Conservation (phyloP, 2,797 vertebrate species). For the Gadopsis marmoratus region DNA sequence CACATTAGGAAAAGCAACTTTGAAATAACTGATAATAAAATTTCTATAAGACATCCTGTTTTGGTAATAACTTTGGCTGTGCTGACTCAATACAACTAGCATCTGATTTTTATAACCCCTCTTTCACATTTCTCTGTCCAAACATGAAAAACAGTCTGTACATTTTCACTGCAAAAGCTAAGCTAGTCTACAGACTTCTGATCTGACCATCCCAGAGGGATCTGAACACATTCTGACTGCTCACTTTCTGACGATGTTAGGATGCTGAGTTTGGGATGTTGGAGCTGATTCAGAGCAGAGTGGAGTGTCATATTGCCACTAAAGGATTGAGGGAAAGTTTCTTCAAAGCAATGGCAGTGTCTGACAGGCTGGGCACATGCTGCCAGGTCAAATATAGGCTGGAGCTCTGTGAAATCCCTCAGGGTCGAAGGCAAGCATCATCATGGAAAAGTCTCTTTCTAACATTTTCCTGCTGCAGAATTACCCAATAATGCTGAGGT, state of each 20-base stretch:
- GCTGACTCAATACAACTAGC: background rate
- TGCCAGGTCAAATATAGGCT: constrained; percentile 77
- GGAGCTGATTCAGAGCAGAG: constrained; percentile 48
- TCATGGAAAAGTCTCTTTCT: constrained; percentile 42
- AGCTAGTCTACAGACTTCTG: constrained; percentile 13
- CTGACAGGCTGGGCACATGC: constrained; percentile 67
- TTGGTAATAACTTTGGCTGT: background rate
- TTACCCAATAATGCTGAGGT: constrained; percentile 15
- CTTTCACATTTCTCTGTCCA: constrained; percentile 1
- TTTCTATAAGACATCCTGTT: constrained; percentile 15
- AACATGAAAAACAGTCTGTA: constrained; percentile 1
- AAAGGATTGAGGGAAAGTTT: constrained; percentile 58
- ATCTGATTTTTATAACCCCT: background rate
- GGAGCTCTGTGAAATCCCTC: constrained; percentile 60
- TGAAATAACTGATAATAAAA: background rate
- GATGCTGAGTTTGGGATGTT: constrained; percentile 39
- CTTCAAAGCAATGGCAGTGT: constrained; percentile 59
- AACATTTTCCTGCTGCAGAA: constrained; percentile 24
- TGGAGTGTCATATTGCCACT: constrained; percentile 49
- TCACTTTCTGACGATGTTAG: constrained; percentile 32
- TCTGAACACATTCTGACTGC: constrained; percentile 38
- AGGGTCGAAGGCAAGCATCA: constrained; percentile 37
- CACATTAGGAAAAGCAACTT: background rate
- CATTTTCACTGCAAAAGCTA: constrained; percentile 10
- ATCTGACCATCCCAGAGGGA: constrained; percentile 42